Evolutionary conservation across 2,113 vertebrate species (phyloP), one percentile per base, ranked within the genome.

Genomic region (Myotis yumanensis): DNA sequence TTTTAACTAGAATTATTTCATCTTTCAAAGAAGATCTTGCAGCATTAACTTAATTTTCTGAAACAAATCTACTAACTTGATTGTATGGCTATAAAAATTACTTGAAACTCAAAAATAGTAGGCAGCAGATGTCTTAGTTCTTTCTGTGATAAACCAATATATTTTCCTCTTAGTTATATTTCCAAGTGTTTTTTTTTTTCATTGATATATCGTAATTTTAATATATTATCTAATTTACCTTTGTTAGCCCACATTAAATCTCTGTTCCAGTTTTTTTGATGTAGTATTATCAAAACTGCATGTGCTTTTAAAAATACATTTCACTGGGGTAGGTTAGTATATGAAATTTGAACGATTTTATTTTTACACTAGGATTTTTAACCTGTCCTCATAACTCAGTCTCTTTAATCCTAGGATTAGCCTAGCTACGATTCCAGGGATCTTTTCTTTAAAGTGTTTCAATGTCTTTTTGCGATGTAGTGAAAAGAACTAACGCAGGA

Each of bases 191-290:
- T 97, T 96, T 23, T n/a, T n/a, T 77, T 82, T 87, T 93, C 92
- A 54, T 71, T 96, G 85, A 68, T 82, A 68, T 82, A 12, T 23
- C 64, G 7, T 81, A 81, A 11, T 91, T 76, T 73, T 95, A 95
- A 95, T 59, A 54, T 87, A 69, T 94, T 69, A 43, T 89, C 51
- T 95, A 96, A 93, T 96, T 98, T 96, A 85, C 89, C 84, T 95
- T 96, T 94, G 64, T 82, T 96, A 91, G 54, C 12, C 35, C n/a
- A 59, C 40, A 86, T 96, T 96, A 87, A 84, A 86, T 59, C 30
- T 96, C 81, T 97, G 66, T 77, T 86, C n/a, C 8, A 8, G n/a
- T 91, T 95, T 91, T 30, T 98, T 96, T 98, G 92, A 96, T 97
- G 83, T 96, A 51, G 1, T n/a, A n/a, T 93, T 97, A 95, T 96